Evolutionary conservation across 2,113 vertebrate genomes (phyloP), one percentile per base, ranked within the genome.

Genomic region (Pithys albifrons): DNA sequence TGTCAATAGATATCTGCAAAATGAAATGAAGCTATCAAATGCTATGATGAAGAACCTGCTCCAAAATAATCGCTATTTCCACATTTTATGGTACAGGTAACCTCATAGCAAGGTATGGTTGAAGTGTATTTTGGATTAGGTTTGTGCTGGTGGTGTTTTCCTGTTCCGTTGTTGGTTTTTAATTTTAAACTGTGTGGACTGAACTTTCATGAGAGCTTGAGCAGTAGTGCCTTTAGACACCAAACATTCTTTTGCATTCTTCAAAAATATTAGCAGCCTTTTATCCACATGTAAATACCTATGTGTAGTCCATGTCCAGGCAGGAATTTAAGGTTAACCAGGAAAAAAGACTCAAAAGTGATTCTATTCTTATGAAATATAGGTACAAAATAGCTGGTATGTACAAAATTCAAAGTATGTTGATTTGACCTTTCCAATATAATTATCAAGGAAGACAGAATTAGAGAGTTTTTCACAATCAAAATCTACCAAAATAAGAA

Each of bases 251-350:
- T 89, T 62, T 54, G 18, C 7, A 6, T 35, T 84, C 35, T 45
- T 89, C 70, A 67, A 51, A 76, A 92, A 58, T 61, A 29, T 48
- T 39, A 80, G 22, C 3, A 27, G 77, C 23, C 70, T 87, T 87
- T 85, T 41, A 67, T 59, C 48, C 28, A 75, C 13, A 9, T 72
- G 33, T 61, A 75, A 82, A 57, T 78, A 81, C 13, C 17, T 78
- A 48, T 35, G 67, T 88, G 66, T 75, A 88, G 70, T 72, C 62
- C 54, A 24, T 82, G 70, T 51, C 85, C 48, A 88, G 88, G 58
- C 89, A 91, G 35, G 78, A 89, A 85, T 89, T 72, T 45, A 87
- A 67, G 18, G 57, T 87, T 85, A 69, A 76, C 78, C 41, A 72
- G 69, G 45, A 82, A 88, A 93, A 58, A 62, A 28, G 62, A 19